These are phyloP conservation scores for Heloderma charlesbogerti DNA, from an alignment of 2,113 vertebrate species.

Conservation along the genomic window DNA sequence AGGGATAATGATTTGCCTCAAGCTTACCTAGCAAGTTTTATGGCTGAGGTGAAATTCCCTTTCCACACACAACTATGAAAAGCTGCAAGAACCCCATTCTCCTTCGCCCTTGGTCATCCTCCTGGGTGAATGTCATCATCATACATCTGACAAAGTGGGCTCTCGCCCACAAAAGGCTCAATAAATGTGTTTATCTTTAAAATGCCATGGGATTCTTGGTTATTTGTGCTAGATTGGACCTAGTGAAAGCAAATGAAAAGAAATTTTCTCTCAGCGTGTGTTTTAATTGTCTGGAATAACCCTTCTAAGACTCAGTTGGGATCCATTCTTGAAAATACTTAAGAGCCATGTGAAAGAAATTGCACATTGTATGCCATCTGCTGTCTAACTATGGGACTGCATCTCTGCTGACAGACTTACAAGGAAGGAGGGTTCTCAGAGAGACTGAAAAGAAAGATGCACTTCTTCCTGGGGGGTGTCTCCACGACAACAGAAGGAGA, in stretches of 20 bases:
- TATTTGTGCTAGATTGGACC: neutral
- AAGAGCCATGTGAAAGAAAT: neutral
- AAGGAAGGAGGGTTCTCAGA: accelerated
- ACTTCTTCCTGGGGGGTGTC: neutral
- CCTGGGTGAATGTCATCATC: neutral
- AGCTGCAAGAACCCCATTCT: neutral
- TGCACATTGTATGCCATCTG: conserved; percentile 59
- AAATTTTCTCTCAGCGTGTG: neutral
- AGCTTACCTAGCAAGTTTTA: neutral
- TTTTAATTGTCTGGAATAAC: neutral
- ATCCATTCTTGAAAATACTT: neutral
- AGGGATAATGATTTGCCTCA: neutral
- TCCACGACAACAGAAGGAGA: too few species aligned
- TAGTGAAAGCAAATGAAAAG: neutral
- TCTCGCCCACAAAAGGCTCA: neutral
- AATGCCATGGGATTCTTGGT: neutral
- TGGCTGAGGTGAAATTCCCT: neutral
- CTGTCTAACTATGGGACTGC: conserved; percentile 42
- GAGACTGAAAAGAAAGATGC: neutral
- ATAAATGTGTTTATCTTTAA: neutral
- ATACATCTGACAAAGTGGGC: neutral
- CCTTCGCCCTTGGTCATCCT: neutral
- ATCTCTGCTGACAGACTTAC: neutral
- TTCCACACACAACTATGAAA: neutral
- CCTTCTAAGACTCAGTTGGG: neutral